phyloP scores from a whole-genome alignment of 2,113 vertebrate species.

The Oncorhynchus nerka region DNA sequence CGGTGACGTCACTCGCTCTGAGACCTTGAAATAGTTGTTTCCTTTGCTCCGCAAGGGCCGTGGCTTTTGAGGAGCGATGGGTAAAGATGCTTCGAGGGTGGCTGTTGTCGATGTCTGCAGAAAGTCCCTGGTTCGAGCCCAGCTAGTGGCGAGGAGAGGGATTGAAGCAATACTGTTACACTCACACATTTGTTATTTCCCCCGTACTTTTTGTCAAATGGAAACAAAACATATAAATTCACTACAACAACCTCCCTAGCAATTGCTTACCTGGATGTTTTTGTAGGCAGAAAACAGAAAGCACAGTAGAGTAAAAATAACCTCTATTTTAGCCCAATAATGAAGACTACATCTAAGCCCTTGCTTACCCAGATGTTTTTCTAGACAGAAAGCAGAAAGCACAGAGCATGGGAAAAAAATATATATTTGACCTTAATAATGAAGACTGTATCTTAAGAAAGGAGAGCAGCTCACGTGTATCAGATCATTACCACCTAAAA shows the following conservation, averaged over 20 bases:
- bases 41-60: too few species aligned
- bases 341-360: conserved; percentile 40
- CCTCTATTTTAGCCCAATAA: conserved; percentile 51
- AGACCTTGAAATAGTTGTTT: too few species aligned
- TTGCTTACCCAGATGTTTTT: background rate
- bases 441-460: conserved; percentile 53
- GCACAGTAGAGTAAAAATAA: conserved; percentile 40
- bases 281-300: background rate
- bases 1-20: too few species aligned
- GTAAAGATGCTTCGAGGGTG: too few species aligned
- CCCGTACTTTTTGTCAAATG: conserved; percentile 66
- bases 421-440: conserved; percentile 54
- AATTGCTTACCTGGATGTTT: conserved; percentile 12
- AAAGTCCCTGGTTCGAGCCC: too few species aligned
- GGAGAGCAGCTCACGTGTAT: conserved; percentile 22
- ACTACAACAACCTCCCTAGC: conserved; percentile 53
- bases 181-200: conserved; percentile 67
- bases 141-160: too few species aligned
- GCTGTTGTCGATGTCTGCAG: too few species aligned
- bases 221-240: conserved; percentile 57
- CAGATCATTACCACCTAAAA: too few species aligned
- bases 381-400: conserved; percentile 1
- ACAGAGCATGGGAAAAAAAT: conserved; percentile 14
- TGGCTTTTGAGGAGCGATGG: too few species aligned
- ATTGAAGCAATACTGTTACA: too few species aligned